Evolutionary conservation across 2,888 invertebrate species (phyloP).

Genomic region (Drosophila fungiperda): DNA sequence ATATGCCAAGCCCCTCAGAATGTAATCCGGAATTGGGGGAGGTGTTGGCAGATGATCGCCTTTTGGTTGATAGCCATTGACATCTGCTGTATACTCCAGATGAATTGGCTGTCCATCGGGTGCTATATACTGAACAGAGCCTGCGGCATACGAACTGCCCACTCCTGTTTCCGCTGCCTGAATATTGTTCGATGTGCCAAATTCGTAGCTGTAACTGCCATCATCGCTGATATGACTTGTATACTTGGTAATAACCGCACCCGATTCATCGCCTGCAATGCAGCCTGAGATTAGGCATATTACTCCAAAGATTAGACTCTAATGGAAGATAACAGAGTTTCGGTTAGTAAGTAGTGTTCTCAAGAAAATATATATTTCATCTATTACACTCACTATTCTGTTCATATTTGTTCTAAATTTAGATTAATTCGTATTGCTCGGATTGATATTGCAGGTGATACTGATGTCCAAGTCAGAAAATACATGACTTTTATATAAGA

Average conservation of each 20-base stretch:
- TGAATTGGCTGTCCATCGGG: conserved; percentile 81
- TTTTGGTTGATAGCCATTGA: conserved; percentile 82
- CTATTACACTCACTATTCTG: conserved; percentile 66
- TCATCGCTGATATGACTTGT: conserved; percentile 81
- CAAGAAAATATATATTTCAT: neutral
- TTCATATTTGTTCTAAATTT: conserved; percentile 55
- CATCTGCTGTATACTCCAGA: conserved; percentile 82
- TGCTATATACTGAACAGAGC: conserved; percentile 73
- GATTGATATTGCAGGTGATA: conserved; percentile 52
- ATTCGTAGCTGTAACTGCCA: conserved; percentile 85
- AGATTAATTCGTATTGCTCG: conserved; percentile 19
- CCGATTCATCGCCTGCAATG: conserved; percentile 66
- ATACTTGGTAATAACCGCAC: conserved; percentile 68
- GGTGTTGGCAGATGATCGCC: conserved; percentile 84
- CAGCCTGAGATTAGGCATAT: conserved; percentile 50
- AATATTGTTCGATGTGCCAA: conserved; percentile 88
- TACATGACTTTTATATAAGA: conserved; percentile 61
- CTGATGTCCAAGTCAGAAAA: conserved; percentile 60
- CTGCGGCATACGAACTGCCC: conserved; percentile 86
- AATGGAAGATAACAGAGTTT: conserved; percentile 10
- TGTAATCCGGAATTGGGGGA: conserved; percentile 82
- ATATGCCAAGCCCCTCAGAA: conserved; percentile 75
- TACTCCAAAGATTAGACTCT: conserved; percentile 53
- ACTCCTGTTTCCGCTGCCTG: conserved; percentile 86
- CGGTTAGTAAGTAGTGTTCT: neutral